Evolutionary conservation across 2,888 invertebrate genomes (phyloP).

Genomic region (Microctonus hyperodae): DNA sequence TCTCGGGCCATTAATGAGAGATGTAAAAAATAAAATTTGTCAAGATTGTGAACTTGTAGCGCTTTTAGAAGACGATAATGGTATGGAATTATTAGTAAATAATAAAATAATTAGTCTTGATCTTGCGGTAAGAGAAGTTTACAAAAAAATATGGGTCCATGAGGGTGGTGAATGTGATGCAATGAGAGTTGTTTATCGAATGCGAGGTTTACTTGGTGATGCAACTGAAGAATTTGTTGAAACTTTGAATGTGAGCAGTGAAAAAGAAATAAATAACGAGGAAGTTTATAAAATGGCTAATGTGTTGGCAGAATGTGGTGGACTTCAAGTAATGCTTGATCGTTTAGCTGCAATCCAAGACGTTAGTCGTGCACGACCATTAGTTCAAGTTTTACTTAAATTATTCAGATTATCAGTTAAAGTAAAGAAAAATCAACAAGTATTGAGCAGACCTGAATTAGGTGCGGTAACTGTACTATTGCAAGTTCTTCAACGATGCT

Average conservation of each 20-base stretch:
- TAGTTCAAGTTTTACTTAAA: slow-evolving; percentile 89
- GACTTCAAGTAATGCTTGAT: slow-evolving; percentile 81
- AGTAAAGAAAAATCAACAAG: slow-evolving; percentile 87
- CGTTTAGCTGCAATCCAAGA: slow-evolving; percentile 87
- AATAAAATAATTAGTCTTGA: slow-evolving; percentile 98
- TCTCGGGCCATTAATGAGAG: slow-evolving; percentile 96
- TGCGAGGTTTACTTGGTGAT: slow-evolving; percentile 96
- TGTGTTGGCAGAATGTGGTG: slow-evolving; percentile 82
- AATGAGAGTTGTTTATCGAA: slow-evolving; percentile 97
- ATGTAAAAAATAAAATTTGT: slow-evolving; percentile 98
- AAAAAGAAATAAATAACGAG: slow-evolving; percentile 91
- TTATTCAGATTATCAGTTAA: slow-evolving; percentile 90
- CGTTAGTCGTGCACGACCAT: slow-evolving; percentile 84
- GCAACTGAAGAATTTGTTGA: slow-evolving; percentile 99
- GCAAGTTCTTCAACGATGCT: slow-evolving; percentile 81
- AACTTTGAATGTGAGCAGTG: slow-evolving; percentile 83
- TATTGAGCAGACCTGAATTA: slow-evolving; percentile 84
- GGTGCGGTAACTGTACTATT: slow-evolving; percentile 84
- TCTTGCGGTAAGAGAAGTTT: slow-evolving; percentile 93
- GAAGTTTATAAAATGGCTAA: slow-evolving; percentile 92
- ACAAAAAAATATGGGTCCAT: slow-evolving; percentile 77
- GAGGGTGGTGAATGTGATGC: slow-evolving; percentile 92
- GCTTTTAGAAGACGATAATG: slow-evolving; percentile 95
- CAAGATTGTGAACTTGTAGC: slow-evolving; percentile 99
- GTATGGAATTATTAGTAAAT: slow-evolving; percentile 96